Conservation (phyloP, 2,113 vertebrate species). For the Oreocharis arfaki region DNA sequence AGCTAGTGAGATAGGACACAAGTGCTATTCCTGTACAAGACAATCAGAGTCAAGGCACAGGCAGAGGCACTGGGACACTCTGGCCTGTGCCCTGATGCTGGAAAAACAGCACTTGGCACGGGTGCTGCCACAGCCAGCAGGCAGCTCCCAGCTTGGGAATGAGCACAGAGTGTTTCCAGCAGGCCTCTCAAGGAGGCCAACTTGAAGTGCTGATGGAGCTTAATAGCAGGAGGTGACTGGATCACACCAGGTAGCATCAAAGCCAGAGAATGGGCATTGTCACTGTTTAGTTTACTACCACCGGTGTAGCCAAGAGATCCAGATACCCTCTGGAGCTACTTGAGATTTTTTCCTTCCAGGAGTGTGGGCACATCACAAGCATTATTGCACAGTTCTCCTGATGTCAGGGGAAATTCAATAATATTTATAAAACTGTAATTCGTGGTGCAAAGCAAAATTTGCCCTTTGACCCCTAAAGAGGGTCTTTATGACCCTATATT, state of each 20-base stretch:
- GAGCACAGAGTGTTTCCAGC: background rate
- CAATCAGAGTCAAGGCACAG: background rate
- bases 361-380: background rate
- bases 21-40: background rate
- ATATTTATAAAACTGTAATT: background rate
- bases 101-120: background rate
- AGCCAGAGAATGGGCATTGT: background rate
- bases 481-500: background rate
- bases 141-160: background rate
- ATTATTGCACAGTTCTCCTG: background rate
- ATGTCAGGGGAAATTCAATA: background rate
- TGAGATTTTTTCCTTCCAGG: background rate
- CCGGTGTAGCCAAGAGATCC: background rate
- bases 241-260: background rate
- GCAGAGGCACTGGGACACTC: background rate
- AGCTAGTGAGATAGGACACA: slow-evolving; percentile 21
- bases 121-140: background rate
- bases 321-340: background rate
- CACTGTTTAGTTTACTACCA: background rate
- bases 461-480: background rate
- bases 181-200: background rate
- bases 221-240: background rate
- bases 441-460: background rate
- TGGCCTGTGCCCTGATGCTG: background rate
- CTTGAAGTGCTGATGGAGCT: background rate